Conservation (phyloP, 2,113 vertebrate genomes). For the Natator depressus region DNA sequence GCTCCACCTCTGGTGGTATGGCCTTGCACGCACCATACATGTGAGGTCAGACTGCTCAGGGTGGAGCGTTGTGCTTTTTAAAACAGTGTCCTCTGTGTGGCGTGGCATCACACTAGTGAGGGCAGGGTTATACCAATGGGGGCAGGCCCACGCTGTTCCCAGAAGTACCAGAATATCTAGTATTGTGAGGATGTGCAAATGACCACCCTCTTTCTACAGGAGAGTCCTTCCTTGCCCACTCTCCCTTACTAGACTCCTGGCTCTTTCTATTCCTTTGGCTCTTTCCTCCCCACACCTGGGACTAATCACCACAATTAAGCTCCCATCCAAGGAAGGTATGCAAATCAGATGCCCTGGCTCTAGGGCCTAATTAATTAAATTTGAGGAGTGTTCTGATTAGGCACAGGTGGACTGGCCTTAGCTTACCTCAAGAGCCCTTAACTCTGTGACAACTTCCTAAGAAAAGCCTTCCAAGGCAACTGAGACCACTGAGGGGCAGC, state of each 20-base stretch:
- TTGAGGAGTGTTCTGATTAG: neutral
- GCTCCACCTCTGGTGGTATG: neutral
- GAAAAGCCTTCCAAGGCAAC: neutral
- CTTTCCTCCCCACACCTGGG: neutral
- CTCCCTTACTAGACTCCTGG: neutral
- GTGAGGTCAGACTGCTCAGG: too few species aligned
- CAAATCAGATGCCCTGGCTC: neutral
- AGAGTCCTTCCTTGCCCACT: neutral
- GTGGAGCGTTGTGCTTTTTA: too few species aligned
- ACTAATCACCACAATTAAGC: neutral
- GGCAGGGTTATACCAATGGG: too few species aligned
- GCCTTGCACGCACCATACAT: too few species aligned
- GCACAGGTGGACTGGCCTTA: neutral
- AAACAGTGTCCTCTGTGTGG: neutral
- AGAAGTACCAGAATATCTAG: neutral
- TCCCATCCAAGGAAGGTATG: neutral
- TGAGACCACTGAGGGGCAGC: neutral
- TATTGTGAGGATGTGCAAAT: neutral
- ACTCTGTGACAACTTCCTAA: neutral
- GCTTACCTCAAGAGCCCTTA: neutral
- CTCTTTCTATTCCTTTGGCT: neutral
- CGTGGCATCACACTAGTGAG: neutral
- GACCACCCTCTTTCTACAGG: neutral
- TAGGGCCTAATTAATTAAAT: neutral
- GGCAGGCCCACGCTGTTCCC: neutral